phyloP scores from a whole-genome alignment of 2,113 vertebrate genomes.

The Hassar affinis region DNA sequence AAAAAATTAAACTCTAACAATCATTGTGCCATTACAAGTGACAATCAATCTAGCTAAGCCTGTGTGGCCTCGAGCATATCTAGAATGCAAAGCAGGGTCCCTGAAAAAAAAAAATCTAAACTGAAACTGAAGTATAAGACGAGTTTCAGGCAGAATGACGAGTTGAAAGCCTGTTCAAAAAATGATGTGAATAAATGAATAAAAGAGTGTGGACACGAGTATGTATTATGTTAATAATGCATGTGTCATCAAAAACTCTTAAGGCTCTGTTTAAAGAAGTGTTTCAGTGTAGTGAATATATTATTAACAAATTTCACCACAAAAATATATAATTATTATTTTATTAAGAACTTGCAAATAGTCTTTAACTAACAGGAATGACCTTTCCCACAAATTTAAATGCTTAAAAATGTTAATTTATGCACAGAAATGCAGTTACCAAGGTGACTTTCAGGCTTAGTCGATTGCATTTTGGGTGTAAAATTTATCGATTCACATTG shows the following conservation, averaged over 20 bases:
- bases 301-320: background rate
- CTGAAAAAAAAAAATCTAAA: background rate
- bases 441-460: background rate
- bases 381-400: background rate
- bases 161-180: background rate
- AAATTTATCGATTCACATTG: too few species aligned
- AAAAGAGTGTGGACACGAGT: background rate
- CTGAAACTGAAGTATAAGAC: background rate
- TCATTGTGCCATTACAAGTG: background rate
- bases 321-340: background rate
- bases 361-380: background rate
- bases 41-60: background rate
- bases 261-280: background rate
- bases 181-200: background rate
- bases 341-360: background rate
- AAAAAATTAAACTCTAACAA: background rate
- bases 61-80: background rate
- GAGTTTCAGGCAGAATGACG: background rate
- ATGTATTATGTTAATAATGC: slow-evolving; percentile 13
- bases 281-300: background rate
- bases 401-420: background rate
- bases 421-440: background rate
- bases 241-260: background rate
- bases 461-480: background rate
- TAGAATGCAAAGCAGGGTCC: background rate